Percentiles rank a stretch among this genome's conserved stretches.
phyloP scores from a whole-genome alignment of 2,113 vertebrate genomes.

The Ceyx margarethae region DNA sequence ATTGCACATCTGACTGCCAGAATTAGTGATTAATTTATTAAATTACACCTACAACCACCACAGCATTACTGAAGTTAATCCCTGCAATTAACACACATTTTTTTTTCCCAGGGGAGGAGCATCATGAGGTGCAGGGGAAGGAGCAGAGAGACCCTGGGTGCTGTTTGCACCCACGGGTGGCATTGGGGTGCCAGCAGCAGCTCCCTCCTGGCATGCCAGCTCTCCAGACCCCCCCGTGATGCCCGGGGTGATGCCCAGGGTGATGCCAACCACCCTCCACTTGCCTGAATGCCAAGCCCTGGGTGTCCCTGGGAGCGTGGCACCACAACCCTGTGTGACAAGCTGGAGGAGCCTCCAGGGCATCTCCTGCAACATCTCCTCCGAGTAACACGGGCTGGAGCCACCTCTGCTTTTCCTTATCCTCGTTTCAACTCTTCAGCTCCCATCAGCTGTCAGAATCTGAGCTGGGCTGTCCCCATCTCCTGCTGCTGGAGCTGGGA shows the following conservation, averaged over 20 bases:
- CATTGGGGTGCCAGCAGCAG: neutral
- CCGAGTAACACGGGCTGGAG: neutral
- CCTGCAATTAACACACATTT: neutral
- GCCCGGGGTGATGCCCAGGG: rapidly evolving
- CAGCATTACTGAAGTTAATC: neutral
- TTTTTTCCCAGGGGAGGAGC: neutral
- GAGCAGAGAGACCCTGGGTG: neutral
- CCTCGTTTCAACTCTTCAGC: neutral
- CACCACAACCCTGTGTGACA: neutral
- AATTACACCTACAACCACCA: neutral
- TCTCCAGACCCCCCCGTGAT: neutral
- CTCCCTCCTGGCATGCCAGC: neutral
- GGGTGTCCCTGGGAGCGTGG: rapidly evolving
- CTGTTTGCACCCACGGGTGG: too few species aligned
- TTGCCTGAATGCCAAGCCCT: neutral
- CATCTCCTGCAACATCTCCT: neutral
- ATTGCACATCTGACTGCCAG: neutral
- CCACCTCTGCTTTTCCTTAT: neutral
- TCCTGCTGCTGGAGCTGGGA: neutral
- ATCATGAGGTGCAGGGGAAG: rapidly evolving
- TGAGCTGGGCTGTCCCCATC: neutral
- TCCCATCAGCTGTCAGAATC: neutral
- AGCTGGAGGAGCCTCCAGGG: neutral
- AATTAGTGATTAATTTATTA: too few species aligned
- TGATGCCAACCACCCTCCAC: rapidly evolving